phyloP scores from a whole-genome alignment of 2,113 vertebrate species.

The Sorex araneus region DNA sequence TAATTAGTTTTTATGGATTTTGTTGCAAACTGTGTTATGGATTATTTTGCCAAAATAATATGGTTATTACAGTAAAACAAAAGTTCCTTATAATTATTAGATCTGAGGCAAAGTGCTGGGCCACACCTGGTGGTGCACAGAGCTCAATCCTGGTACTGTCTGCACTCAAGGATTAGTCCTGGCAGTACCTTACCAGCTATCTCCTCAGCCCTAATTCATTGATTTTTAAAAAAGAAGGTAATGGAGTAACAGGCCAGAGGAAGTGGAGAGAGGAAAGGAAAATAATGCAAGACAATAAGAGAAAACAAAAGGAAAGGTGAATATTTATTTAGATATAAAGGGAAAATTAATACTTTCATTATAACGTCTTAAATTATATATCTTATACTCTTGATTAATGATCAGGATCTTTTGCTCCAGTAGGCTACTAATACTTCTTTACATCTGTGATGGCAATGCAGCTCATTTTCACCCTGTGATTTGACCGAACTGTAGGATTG shows the following conservation, averaged over 20 bases:
- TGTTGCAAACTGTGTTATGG: not conserved
- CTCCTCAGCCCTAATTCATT: no score
- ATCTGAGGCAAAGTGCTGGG: no score
- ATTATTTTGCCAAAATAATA: not conserved
- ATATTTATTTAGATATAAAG: not conserved
- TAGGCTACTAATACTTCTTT: not conserved
- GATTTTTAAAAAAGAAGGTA: not conserved
- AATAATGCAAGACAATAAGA: not conserved
- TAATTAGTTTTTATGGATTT: slow-evolving; percentile 53
- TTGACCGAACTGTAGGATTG: accelerated
- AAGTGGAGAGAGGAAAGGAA: no score
- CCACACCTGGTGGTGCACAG: no score
- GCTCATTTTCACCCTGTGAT: not conserved
- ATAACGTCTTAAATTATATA: no score
- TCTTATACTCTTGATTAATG: not conserved
- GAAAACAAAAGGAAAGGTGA: not conserved
- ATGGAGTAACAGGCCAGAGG: no score
- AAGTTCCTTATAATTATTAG: not conserved
- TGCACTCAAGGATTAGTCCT: no score
- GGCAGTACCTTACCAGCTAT: no score
- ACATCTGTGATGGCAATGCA: not conserved
- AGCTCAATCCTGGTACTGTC: no score
- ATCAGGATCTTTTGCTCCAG: no score
- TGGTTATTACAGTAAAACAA: slow-evolving; percentile 61
- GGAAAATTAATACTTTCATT: not conserved